Evolutionary conservation across 2,888 invertebrate species (phyloP), one percentile per base, ranked within the genome.

Genomic region (Drosophila mercatorum): DNA sequence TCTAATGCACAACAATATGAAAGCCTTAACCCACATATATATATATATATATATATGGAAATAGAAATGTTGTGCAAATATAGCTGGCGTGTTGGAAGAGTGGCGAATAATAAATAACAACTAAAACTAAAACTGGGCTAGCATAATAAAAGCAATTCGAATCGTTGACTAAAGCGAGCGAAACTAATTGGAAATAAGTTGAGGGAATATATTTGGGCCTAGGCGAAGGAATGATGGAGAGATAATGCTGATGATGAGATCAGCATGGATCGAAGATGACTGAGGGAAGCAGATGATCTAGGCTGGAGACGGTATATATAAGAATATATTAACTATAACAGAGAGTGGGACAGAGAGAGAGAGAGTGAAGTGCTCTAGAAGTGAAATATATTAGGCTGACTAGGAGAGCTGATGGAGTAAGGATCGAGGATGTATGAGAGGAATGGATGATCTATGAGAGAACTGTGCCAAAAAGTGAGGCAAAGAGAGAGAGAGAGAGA

Each of bases 1-100:
- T 28, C 12, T 6, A 55, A 41, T 58, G 26, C 44, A 61, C 57
- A 66, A 61, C 57, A 66, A 66, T 75, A 75, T 75, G 75, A 75
- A 53, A 73, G 70, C 76, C 76, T 76, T 77, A 63, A 67, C 76
- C 77, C 66, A 73, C 46, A 69, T 76, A 63, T 26, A 73, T 69
- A 28, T 28, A 17, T 17, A 17, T 17, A 17, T 17, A 17, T 28
- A 28, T 26, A 46, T 7, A 26, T 26, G 1, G 22, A 22, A 46
- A 49, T 17, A 73, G 63, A 61, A 59, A 53, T 51, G 51, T 2
- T 51, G 28, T 49, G 49, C 49, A 49, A 49, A 49, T 49, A 49
- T 51, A 17, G 34, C 51, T 51, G 34, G 12, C 17, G 17, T 49
- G 49, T 17, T 51, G 5, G 31, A 34, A 11, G 5, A 51, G 49